Evolutionary conservation across 1,140 invertebrate species (phyloP), one percentile per base, ranked within the genome.

Genomic region (Ostrea denselamellosa): DNA sequence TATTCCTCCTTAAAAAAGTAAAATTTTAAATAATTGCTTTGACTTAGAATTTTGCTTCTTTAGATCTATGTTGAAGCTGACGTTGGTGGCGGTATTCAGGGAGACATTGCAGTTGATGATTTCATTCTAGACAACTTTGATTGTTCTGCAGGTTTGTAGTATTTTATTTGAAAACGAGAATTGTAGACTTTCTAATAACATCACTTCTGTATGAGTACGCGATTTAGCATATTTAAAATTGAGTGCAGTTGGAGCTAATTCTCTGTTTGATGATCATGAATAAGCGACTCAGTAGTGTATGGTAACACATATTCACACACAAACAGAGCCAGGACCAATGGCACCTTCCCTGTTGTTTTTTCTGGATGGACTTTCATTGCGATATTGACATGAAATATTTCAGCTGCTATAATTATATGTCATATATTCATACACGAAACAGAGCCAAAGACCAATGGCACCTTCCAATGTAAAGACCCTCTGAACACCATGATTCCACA

Each of bases 81-180:
- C 44, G 87, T 90, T 62, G 93, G 93, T 10, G 71, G 19, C 17
- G 88, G 91, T 83, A 91, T 87, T 83, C 86, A 53, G 54, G 93
- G 93, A 54, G 93, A 93, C 85, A 94, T 94, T 84, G 93, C 92
- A 68, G 89, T 94, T 53, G 93, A 94, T 91, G 93, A 94, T 87
- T 90, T 94, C 62, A 82, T 68, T 44, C 84, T 93, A 7, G 85
- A 91, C 25, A 83, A 82, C 44, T 89, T 85, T 53, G 44, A 87
- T 58, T 93, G 92, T 87, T 87, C 83, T 28, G 86, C 54, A 83
- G 54, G 83, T 85, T 58, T 28, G 52, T 85, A 17, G 14, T 12
- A 58, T 77, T 77, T 81, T 52, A 8, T 86, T 86, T 44, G 52
- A 17, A 81, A 81, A 34, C 54, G 34, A 28, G 53, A 34, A 54